phyloP scores from a whole-genome alignment of 2,888 invertebrate species.

The Machimus atricapillus region DNA sequence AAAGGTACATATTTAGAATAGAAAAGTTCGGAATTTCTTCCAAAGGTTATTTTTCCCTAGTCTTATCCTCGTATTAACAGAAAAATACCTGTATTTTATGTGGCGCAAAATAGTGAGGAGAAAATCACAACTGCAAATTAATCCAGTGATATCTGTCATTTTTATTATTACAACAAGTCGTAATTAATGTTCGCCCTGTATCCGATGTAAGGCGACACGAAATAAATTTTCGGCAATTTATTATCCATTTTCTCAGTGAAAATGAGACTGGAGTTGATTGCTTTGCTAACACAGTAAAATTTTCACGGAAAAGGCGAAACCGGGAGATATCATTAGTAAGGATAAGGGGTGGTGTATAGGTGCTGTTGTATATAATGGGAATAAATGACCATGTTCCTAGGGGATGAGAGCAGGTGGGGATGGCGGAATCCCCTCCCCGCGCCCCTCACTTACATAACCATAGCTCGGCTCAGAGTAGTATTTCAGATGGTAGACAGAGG shows the following conservation, averaged over 20 bases:
- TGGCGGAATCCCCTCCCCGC: background rate
- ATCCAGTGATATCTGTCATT: constrained; percentile 32
- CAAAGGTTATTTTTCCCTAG: background rate
- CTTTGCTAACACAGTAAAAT: constrained; percentile 39
- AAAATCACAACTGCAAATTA: constrained; percentile 21
- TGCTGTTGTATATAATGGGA: background rate
- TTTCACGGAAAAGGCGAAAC: constrained; percentile 19
- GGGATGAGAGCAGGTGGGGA: background rate
- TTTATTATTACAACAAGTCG: constrained; percentile 32
- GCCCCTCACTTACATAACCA: background rate
- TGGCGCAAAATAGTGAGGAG: background rate
- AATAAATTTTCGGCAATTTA: constrained; percentile 35
- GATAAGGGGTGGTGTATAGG: constrained; percentile 3
- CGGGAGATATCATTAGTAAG: constrained; percentile 21
- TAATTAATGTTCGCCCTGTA: constrained; percentile 36
- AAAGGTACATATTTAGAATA: background rate
- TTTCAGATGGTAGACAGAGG: background rate
- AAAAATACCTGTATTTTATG: background rate
- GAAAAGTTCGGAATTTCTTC: background rate
- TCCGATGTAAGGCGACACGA: constrained; percentile 30
- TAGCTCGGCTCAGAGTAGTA: background rate
- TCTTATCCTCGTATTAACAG: background rate
- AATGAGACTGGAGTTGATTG: constrained; percentile 35
- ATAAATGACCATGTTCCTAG: constrained; percentile 15
- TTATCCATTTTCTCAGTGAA: constrained; percentile 31